phyloP scores from a whole-genome alignment of 2,113 vertebrate genomes.

The Notarius quadriscutis region DNA sequence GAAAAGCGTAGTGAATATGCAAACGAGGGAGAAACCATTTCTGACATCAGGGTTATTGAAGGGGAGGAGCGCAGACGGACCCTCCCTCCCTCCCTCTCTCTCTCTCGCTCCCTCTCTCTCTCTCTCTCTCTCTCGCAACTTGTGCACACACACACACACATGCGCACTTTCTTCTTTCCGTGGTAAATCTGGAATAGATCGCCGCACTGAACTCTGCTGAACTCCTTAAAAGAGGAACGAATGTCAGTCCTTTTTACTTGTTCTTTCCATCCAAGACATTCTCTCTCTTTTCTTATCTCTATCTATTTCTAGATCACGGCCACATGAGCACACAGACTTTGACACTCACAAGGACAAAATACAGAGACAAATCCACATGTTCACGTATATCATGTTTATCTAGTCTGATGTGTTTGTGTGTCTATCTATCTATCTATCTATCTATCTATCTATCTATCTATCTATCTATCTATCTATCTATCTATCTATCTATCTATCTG shows the following conservation, averaged over 20 bases:
- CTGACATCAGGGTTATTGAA: constrained; percentile 74
- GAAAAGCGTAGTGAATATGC: constrained; percentile 90
- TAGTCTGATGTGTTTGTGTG: not conserved
- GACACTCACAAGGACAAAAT: not conserved
- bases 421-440: not conserved
- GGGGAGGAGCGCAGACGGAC: constrained; percentile 64
- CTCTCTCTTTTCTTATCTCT: constrained; percentile 33
- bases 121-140: constrained; percentile 7
- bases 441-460: not conserved
- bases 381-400: not conserved
- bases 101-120: constrained; percentile 42
- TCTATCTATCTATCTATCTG: not conserved
- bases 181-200: constrained; percentile 81
- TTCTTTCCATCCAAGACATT: constrained; percentile 56
- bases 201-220: constrained; percentile 69
- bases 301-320: not conserved
- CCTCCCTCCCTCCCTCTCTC: constrained; percentile 37
- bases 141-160: constrained; percentile 39
- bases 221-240: constrained; percentile 68
- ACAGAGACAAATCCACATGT: not conserved
- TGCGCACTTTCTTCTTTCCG: constrained; percentile 71
- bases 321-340: not conserved
- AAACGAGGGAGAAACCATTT: constrained; percentile 88
- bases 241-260: constrained; percentile 67
- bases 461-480: constrained; percentile 12